A percentile compares a stretch with the other conserved stretches of the same genome.
Conservation (phyloP, 2,113 vertebrate species). For the Ceyx margarethae region DNA sequence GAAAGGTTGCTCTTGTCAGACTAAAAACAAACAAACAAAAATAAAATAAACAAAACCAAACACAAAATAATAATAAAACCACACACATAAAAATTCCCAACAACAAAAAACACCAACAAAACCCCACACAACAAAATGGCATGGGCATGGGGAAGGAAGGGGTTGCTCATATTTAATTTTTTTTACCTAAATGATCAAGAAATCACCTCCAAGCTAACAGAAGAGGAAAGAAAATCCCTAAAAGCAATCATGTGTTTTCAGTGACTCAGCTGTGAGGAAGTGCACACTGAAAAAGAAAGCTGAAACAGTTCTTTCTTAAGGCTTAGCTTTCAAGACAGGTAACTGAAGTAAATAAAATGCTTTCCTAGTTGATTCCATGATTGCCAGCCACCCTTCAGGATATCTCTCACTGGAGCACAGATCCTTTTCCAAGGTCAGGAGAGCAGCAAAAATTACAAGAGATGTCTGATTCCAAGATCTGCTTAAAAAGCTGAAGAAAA, state of each 20-base stretch:
- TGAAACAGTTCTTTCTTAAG: neutral
- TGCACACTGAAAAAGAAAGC: neutral
- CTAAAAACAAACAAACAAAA: too few relatives aligned
- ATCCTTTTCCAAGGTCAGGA: neutral
- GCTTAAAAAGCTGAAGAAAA: neutral
- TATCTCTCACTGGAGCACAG: neutral
- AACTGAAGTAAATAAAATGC: neutral
- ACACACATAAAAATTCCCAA: too few relatives aligned
- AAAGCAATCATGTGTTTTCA: neutral
- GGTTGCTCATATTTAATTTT: fast-evolving
- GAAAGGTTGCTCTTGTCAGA: neutral
- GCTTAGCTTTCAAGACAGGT: neutral
- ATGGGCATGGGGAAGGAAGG: neutral
- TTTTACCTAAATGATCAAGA: neutral
- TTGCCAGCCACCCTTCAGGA: neutral
- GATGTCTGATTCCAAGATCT: neutral
- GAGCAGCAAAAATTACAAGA: neutral
- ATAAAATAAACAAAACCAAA: too few relatives aligned
- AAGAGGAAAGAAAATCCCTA: neutral
- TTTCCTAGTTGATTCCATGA: neutral
- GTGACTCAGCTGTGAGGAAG: neutral
- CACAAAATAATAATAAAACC: too few relatives aligned
- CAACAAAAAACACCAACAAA: too few relatives aligned
- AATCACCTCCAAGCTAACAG: neutral
- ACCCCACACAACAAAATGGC: neutral